phyloP scores from a whole-genome alignment of 2,113 vertebrate genomes.

The Ursus arctos region DNA sequence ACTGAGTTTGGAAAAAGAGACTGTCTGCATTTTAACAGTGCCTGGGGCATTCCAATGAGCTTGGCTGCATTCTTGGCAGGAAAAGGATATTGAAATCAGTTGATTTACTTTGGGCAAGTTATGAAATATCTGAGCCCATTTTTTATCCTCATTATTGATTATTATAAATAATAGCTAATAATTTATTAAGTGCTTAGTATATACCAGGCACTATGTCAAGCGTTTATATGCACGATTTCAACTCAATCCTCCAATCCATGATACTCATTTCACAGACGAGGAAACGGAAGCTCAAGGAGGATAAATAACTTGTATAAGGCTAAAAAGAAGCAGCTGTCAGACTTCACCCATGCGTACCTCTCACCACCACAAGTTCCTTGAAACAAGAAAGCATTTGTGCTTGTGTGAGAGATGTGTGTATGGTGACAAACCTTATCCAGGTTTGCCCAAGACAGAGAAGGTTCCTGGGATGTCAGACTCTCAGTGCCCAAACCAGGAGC shows the following conservation, averaged over 20 bases:
- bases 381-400: background rate
- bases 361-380: background rate
- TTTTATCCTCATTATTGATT: constrained; percentile 29
- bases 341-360: background rate
- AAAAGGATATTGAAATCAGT: background rate
- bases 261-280: constrained; percentile 10
- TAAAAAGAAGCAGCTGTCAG: background rate
- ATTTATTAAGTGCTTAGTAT: background rate
- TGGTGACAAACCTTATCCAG: background rate
- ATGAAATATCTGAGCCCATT: constrained; percentile 3
- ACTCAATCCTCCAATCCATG: background rate
- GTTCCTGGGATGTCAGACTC: background rate
- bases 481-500: background rate
- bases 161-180: constrained; percentile 6
- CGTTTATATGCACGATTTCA: background rate
- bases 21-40: background rate
- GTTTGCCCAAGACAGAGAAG: background rate
- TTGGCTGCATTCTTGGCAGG: background rate
- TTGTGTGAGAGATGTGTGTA: background rate
- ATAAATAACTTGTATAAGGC: background rate
- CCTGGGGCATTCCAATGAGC: background rate
- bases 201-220: background rate
- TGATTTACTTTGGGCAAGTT: constrained; percentile 9
- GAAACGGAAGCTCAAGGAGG: background rate
- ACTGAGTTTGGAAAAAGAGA: background rate